phyloP scores from a whole-genome alignment of 35 echinoderm and acorn worm genomes.

The Apostichopus japonicus region DNA sequence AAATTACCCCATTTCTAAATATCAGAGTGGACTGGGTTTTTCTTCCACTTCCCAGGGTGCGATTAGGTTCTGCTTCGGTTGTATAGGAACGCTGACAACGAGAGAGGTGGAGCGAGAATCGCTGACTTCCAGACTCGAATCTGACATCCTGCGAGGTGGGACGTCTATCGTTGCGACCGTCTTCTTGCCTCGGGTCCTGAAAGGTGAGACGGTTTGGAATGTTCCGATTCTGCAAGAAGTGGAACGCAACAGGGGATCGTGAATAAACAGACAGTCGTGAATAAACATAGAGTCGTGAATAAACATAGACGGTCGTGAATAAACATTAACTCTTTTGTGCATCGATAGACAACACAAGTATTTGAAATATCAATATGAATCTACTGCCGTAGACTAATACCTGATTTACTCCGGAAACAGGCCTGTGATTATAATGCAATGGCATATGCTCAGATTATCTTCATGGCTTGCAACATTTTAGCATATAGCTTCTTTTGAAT shows the following conservation, averaged over 20 bases:
- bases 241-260: neutral
- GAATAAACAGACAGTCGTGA: neutral
- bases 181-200: constrained; percentile 14
- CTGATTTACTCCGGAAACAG: too few species aligned
- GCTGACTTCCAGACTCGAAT: constrained; percentile 14
- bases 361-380: too few species aligned
- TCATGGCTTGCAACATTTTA: neutral
- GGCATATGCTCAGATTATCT: neutral
- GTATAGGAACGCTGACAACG: neutral
- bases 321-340: too few species aligned
- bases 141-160: constrained; percentile 16
- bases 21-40: constrained; percentile 26
- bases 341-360: too few species aligned
- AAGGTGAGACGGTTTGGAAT: neutral
- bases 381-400: too few species aligned
- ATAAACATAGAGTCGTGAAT: too few species aligned
- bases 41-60: constrained; percentile 77
- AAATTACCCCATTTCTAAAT: too few species aligned
- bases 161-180: constrained; percentile 24
- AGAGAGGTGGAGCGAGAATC: constrained; percentile 43
- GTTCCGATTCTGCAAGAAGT: neutral
- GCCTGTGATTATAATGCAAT: too few species aligned
- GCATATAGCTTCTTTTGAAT: too few species aligned
- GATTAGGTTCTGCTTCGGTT: constrained; percentile 69
- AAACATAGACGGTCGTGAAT: too few species aligned